These are phyloP conservation scores for Petroica traversi DNA, from an alignment of 2,113 vertebrate genomes.

Conservation along the genomic window DNA sequence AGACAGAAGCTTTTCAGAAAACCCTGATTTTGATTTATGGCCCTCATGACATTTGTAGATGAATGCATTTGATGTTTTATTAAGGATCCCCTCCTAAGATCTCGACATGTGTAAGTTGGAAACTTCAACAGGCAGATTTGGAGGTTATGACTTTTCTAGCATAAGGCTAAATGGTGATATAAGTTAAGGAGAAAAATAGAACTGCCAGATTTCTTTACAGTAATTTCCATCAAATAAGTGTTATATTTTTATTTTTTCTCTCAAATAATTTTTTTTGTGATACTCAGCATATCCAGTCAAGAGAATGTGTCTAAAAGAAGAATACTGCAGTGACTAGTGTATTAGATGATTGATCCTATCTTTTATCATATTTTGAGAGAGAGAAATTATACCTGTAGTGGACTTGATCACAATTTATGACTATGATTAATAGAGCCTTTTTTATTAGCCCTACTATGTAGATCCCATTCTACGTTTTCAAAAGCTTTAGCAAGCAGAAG, in stretches of 20 bases:
- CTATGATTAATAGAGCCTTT: slow-evolving; percentile 6
- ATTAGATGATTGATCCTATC: not conserved
- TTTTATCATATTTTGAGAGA: slow-evolving; percentile 22
- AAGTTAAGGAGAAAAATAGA: not conserved
- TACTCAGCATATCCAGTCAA: not conserved
- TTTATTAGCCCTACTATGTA: not conserved
- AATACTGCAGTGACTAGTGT: not conserved
- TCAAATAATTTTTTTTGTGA: not conserved
- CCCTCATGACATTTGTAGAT: not conserved
- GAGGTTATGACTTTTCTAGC: not conserved
- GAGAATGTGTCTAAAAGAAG: not conserved
- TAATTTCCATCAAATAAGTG: not conserved
- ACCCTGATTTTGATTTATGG: not conserved
- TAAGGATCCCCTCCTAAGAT: not conserved
- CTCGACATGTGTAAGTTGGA: not conserved
- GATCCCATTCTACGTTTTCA: not conserved
- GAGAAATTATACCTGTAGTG: slow-evolving; percentile 8
- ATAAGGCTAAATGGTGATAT: not conserved
- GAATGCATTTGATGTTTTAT: not conserved
- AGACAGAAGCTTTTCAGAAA: not conserved
- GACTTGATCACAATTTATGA: not conserved
- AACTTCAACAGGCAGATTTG: not conserved
- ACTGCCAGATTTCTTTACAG: not conserved
- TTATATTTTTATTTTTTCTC: not conserved
- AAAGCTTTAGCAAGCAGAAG: not conserved